A percentile compares a stretch with the other conserved stretches of the same genome.
Evolutionary conservation across 1,140 invertebrate species (phyloP).

Genomic region (Eumaeus atala): DNA sequence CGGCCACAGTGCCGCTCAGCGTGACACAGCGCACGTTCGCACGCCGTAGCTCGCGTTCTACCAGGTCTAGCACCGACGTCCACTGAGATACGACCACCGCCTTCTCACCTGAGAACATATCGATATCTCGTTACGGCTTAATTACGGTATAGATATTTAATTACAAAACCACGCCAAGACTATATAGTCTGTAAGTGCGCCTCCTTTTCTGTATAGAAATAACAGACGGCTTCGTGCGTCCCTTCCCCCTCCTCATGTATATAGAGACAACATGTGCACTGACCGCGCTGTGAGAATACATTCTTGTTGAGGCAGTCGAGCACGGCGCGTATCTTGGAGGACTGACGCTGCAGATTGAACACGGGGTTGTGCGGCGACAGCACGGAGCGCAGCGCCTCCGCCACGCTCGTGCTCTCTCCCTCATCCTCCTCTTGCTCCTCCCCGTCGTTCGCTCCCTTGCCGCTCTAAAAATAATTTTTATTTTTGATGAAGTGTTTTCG

Average conservation of each 20-base stretch:
- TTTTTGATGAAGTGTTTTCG: too few species aligned
- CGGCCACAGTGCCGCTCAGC: slow-evolving; percentile 81
- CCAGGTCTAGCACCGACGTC: slow-evolving; percentile 83
- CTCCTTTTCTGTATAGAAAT: too few species aligned
- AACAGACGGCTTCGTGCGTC: too few species aligned
- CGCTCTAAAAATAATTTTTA: neutral
- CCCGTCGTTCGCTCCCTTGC: slow-evolving; percentile 5
- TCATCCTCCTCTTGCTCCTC: slow-evolving; percentile 25
- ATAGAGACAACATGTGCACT: too few species aligned
- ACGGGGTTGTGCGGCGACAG: slow-evolving; percentile 81
- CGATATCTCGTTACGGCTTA: too few species aligned
- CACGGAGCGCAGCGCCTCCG: slow-evolving; percentile 72
- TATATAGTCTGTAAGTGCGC: too few species aligned
- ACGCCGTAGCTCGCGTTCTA: slow-evolving; percentile 77
- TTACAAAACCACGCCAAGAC: too few species aligned
- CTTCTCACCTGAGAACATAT: slow-evolving; percentile 78
- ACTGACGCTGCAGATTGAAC: slow-evolving; percentile 75
- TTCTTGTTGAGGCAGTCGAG: slow-evolving; percentile 76
- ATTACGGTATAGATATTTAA: too few species aligned
- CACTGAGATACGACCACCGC: slow-evolving; percentile 92
- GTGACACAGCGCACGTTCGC: slow-evolving; percentile 73
- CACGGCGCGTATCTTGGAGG: slow-evolving; percentile 80
- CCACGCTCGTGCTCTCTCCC: slow-evolving; percentile 53
- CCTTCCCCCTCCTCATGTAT: too few species aligned
- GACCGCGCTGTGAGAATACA: slow-evolving; percentile 67